These are phyloP conservation scores for Caenorhabditis sp. DNA, from an alignment of 2,888 invertebrate species.

Conservation along the genomic window DNA sequence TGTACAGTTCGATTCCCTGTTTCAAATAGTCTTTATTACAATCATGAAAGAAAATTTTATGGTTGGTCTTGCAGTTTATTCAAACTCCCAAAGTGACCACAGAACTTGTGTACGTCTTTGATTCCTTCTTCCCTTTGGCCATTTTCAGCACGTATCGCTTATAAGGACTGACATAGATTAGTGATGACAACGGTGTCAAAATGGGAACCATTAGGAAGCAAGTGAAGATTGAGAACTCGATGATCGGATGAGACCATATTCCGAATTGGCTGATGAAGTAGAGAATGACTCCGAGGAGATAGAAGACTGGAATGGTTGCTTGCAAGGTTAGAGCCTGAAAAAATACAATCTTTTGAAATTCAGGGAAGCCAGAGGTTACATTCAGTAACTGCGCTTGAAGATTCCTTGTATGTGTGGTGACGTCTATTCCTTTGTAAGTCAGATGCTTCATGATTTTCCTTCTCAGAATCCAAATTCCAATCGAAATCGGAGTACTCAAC, in stretches of 20 bases:
- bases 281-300: conserved; percentile 25
- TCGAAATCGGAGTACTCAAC: conserved; percentile 31
- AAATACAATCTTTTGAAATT: too few species aligned
- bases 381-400: conserved; percentile 40
- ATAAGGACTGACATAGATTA: conserved; percentile 41
- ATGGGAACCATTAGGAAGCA: conserved; percentile 33
- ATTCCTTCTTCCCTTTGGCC: background rate
- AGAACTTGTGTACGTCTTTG: conserved; percentile 10
- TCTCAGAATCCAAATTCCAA: conserved; percentile 31
- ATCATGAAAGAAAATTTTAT: background rate
- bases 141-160: conserved; percentile 3
- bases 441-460: conserved; percentile 19
- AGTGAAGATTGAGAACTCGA: conserved; percentile 39
- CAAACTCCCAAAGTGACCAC: conserved; percentile 9
- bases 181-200: conserved; percentile 31
- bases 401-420: conserved; percentile 31
- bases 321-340: conserved; percentile 49
- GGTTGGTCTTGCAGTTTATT: background rate
- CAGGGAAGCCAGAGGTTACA: too few species aligned
- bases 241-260: conserved; percentile 22
- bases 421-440: conserved; percentile 22
- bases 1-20: too few species aligned
- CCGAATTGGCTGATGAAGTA: conserved; percentile 39
- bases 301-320: conserved; percentile 45
- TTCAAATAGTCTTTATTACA: too few species aligned